Evolutionary conservation across 2,113 vertebrate species (phyloP).

Genomic region (Ptilorrhoa leucosticta): DNA sequence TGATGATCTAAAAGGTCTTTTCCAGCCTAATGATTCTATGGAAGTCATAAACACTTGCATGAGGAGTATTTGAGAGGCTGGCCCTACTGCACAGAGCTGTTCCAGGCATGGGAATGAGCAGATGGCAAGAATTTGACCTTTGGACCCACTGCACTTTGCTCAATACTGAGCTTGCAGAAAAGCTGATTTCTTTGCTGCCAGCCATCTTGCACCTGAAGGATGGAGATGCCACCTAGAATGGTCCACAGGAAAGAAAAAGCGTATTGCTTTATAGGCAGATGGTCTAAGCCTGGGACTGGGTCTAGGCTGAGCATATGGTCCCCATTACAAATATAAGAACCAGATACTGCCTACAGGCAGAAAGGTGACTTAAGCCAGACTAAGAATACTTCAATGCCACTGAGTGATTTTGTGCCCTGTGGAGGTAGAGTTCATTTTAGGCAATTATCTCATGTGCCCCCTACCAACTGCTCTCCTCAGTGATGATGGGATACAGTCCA

Average conservation of each 20-base stretch:
- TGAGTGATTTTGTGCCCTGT: neutral
- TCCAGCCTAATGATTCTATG: neutral
- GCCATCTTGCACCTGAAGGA: neutral
- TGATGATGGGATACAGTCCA: neutral
- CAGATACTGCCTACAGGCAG: neutral
- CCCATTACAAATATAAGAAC: neutral
- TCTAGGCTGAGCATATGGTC: neutral
- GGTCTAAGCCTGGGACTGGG: neutral
- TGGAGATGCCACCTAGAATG: neutral
- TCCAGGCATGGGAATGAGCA: neutral
- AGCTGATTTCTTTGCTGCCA: neutral
- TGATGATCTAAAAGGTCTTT: neutral
- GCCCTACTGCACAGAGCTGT: neutral
- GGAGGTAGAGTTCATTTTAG: conserved; percentile 33
- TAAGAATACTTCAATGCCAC: neutral
- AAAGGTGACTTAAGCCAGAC: neutral
- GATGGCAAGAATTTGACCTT: neutral
- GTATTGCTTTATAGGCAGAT: neutral
- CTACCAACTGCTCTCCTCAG: neutral
- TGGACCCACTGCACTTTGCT: neutral
- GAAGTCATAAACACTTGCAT: neutral
- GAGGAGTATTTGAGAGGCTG: neutral
- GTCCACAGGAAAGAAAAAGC: neutral
- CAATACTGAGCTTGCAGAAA: neutral
- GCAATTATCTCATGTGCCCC: conserved; percentile 10